Evolutionary conservation across 2,797 vertebrate genomes (phyloP).

Genomic region (Chromis chromis): DNA sequence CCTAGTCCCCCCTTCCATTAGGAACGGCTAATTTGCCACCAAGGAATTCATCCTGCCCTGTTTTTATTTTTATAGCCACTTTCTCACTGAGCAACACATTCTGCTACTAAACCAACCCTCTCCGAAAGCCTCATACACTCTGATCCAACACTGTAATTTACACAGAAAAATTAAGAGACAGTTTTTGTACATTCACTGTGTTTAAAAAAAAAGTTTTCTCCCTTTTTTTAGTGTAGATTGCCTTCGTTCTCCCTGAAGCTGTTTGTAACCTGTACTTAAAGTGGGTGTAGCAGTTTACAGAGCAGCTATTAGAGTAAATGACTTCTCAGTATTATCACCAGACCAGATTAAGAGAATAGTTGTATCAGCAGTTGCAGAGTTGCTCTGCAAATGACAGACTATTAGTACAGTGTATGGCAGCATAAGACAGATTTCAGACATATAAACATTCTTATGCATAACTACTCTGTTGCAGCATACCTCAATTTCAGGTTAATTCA

Average conservation of each 20-base stretch:
- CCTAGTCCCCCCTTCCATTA: constrained; percentile 74
- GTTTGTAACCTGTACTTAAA: constrained; percentile 82
- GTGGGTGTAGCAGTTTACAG: constrained; percentile 82
- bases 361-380: constrained; percentile 79
- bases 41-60: constrained; percentile 74
- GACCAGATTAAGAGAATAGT: constrained; percentile 76
- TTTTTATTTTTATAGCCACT: constrained; percentile 80
- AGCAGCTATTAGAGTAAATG: constrained; percentile 81
- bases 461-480: constrained; percentile 39
- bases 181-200: constrained; percentile 62
- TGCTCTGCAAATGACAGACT: constrained; percentile 76
- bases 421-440: constrained; percentile 62
- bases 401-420: constrained; percentile 58
- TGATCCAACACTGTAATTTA: constrained; percentile 74
- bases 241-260: constrained; percentile 59
- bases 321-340: constrained; percentile 77
- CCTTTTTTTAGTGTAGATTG: constrained; percentile 56
- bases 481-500: constrained; percentile 43
- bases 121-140: constrained; percentile 34
- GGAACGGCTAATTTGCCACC: constrained; percentile 78
- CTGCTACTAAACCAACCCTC: constrained; percentile 39
- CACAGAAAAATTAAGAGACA: constrained; percentile 62
- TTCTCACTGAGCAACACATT: constrained; percentile 67
- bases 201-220: constrained; percentile 42
- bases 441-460: constrained; percentile 52